phyloP scores from a whole-genome alignment of 2,113 vertebrate species.

The Lophotis ruficrista region DNA sequence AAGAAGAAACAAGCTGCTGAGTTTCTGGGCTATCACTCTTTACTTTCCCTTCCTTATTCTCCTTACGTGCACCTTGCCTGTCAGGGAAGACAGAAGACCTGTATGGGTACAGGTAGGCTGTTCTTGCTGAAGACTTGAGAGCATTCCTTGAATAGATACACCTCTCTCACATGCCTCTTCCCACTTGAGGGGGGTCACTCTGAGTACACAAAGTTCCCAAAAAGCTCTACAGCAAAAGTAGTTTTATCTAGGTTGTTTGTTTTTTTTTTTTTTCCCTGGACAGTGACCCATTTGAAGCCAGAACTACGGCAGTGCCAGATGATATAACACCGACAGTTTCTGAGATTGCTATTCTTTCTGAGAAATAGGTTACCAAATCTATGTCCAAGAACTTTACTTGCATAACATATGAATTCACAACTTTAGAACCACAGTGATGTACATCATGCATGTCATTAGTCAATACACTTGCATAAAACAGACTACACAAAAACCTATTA shows the following conservation, averaged over 20 bases:
- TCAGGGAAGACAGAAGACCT: neutral
- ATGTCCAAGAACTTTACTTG: neutral
- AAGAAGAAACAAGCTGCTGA: neutral
- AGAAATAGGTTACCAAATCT: neutral
- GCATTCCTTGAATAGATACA: neutral
- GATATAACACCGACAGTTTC: neutral
- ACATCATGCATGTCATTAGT: neutral
- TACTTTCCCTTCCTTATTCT: neutral
- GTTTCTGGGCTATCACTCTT: neutral
- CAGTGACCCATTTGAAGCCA: neutral
- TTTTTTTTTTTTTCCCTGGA: neutral
- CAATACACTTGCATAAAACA: neutral
- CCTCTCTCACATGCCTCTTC: neutral
- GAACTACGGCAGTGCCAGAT: rapidly evolving
- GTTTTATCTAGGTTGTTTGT: neutral
- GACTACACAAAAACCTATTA: rapidly evolving
- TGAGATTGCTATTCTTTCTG: neutral
- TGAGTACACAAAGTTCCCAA: neutral
- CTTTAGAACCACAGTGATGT: neutral
- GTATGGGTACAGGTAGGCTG: neutral
- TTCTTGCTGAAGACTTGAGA: neutral
- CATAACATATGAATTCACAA: neutral
- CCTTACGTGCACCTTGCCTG: neutral
- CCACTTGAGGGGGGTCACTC: neutral
- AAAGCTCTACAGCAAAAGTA: neutral